Percentiles rank a stretch among this genome's conserved stretches.
Evolutionary conservation across 2,797 vertebrate species (phyloP).

Genomic region (Brachyrhaphis roseni): DNA sequence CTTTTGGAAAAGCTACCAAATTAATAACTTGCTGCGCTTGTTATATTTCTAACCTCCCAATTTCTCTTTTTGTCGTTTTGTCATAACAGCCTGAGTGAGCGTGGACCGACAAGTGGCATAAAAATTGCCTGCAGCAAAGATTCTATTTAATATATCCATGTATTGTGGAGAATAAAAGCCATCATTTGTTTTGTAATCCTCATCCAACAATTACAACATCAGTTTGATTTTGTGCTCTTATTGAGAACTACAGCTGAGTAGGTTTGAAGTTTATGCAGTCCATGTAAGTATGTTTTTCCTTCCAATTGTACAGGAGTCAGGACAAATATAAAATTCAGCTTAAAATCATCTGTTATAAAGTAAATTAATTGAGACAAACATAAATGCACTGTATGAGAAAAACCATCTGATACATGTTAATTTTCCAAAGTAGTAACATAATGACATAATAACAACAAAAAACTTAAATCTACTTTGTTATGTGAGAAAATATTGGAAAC

Average conservation of each 20-base stretch:
- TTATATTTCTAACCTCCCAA: slow-evolving; percentile 3
- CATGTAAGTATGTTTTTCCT: neutral
- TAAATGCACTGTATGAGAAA: neutral
- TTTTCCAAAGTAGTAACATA: neutral
- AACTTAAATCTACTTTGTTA: neutral
- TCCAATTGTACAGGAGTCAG: neutral
- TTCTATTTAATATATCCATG: slow-evolving; percentile 13
- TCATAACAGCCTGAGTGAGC: slow-evolving; percentile 58
- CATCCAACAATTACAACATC: neutral
- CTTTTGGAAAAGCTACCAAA: neutral
- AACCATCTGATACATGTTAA: neutral
- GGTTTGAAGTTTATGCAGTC: neutral
- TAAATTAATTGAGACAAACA: neutral
- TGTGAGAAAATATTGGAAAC: neutral
- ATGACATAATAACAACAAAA: neutral
- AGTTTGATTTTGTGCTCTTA: slow-evolving; percentile 41
- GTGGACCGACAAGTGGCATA: neutral
- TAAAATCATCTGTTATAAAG: neutral
- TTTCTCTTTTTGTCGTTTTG: neutral
- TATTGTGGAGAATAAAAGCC: slow-evolving; percentile 7
- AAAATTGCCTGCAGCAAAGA: slow-evolving; percentile 3
- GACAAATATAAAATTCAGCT: neutral
- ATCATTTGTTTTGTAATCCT: slow-evolving; percentile 7
- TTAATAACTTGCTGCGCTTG: neutral
- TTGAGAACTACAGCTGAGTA: slow-evolving; percentile 7